These are phyloP conservation scores for Mnemiopsis leidyi DNA, from an alignment of 37 sponge, comb jelly and placozoan species.

Conservation along the genomic window DNA sequence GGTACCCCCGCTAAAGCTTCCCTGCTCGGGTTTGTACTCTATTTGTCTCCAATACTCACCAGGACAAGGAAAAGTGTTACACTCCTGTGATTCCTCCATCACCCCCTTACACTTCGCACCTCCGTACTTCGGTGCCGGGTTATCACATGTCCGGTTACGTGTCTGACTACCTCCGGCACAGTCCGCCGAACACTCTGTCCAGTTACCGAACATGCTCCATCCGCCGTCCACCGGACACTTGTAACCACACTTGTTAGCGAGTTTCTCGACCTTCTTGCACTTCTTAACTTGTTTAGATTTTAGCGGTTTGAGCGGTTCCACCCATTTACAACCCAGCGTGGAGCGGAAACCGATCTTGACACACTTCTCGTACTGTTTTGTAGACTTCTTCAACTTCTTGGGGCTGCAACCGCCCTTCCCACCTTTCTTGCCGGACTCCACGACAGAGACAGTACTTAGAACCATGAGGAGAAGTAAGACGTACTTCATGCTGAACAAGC, in stretches of 20 bases:
- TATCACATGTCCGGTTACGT: neutral
- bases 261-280: neutral
- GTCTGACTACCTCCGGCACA: neutral
- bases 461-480: too few species aligned
- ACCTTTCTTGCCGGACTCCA: neutral
- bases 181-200: neutral
- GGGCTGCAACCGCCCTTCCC: neutral
- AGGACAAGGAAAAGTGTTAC: neutral
- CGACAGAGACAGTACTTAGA: too few species aligned
- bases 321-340: neutral
- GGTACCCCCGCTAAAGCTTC: too few species aligned
- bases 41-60: too few species aligned
- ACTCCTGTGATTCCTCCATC: neutral
- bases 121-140: neutral
- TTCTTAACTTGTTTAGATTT: neutral
- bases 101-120: neutral
- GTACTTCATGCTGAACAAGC: too few species aligned
- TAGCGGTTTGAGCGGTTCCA: neutral
- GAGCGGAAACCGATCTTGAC: neutral
- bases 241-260: neutral
- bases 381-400: neutral
- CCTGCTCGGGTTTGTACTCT: too few species aligned
- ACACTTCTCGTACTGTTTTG: neutral
- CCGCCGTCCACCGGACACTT: neutral
- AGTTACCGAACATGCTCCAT: neutral